phyloP scores from a whole-genome alignment of 2,797 vertebrate species.

The Phylloscopus collybita region DNA sequence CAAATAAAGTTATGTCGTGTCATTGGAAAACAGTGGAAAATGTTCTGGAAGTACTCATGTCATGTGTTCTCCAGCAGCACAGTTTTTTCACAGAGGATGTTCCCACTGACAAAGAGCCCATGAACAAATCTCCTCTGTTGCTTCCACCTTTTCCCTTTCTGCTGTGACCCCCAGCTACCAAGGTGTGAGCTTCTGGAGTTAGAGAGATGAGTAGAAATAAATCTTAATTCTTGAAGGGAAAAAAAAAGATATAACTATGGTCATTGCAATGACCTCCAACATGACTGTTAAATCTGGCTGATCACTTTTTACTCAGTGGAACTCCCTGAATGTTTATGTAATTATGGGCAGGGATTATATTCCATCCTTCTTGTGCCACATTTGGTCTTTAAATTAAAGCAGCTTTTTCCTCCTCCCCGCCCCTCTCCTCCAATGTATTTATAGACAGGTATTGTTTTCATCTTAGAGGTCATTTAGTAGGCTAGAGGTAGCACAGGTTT shows the following conservation, averaged over 20 bases:
- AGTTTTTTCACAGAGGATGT: not conserved
- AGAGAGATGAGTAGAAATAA: not conserved
- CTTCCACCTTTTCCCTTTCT: not conserved
- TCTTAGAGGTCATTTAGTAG: not conserved
- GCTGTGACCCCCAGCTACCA: not conserved
- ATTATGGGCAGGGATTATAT: not conserved
- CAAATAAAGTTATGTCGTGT: not conserved
- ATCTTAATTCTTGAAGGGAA: not conserved
- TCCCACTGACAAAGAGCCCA: not conserved
- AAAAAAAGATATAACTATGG: not conserved
- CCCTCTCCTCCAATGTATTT: not conserved
- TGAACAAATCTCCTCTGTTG: not conserved
- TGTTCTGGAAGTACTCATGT: not conserved
- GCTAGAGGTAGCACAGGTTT: not conserved
- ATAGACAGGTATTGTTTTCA: not conserved
- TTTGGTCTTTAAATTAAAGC: constrained; percentile 7
- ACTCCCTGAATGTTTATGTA: not conserved
- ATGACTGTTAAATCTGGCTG: not conserved
- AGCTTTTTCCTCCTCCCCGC: rapidly evolving
- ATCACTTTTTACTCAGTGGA: not conserved
- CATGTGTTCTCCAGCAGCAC: not conserved
- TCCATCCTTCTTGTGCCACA: not conserved
- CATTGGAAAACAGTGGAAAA: constrained; percentile 12
- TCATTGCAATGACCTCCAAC: not conserved
- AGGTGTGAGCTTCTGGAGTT: not conserved